Evolutionary conservation across 2,888 invertebrate species (phyloP), one percentile per base, ranked within the genome.

Genomic region (Oeneis ivallda): DNA sequence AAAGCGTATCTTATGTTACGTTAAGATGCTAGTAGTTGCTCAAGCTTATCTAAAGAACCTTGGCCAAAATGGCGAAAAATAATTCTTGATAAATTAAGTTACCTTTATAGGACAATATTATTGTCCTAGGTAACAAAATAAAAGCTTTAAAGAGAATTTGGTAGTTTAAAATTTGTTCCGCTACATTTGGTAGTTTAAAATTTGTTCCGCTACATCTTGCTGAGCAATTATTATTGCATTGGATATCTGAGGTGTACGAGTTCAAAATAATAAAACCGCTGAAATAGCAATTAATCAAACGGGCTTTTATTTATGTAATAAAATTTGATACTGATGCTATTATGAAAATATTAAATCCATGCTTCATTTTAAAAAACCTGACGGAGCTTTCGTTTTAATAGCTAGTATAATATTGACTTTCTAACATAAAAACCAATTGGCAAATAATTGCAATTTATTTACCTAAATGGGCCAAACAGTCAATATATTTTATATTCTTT

Each of bases 211-310:
- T 49, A 43, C 52, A 50, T 65, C 45, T 61, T 60, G 32, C 19
- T 41, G 39, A 57, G 49, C 59, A 54, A 65, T 67, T 65, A 65
- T 67, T 65, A 62, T 37, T 62, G 17, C 45, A 61, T 65, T 58
- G 32, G 58, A 63, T 60, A 65, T 61, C 52, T 52, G 26, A 37
- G 15, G 32, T 64, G 5, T 19, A 50, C 1, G 26, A 10, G 49
- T 57, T 8, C 13, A 45, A 63, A 39, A 56, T 50, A 56, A 56
- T 62, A 65, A 59, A 67, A 58, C 54, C 57, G 63, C 56, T 62
- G 50, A 52, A 54, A 43, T 50, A 63, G 26, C 65, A 70, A 72
- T 72, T 70, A 70, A 71, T 71, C 64, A 71, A 72, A 66, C 67
- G 56, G 57, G 53, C 52, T 63, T 70, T 68, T 65, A 64, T 65